These are phyloP conservation scores for Phrynocephalus versicolor DNA, from an alignment of 2,113 vertebrate species.

Conservation along the genomic window DNA sequence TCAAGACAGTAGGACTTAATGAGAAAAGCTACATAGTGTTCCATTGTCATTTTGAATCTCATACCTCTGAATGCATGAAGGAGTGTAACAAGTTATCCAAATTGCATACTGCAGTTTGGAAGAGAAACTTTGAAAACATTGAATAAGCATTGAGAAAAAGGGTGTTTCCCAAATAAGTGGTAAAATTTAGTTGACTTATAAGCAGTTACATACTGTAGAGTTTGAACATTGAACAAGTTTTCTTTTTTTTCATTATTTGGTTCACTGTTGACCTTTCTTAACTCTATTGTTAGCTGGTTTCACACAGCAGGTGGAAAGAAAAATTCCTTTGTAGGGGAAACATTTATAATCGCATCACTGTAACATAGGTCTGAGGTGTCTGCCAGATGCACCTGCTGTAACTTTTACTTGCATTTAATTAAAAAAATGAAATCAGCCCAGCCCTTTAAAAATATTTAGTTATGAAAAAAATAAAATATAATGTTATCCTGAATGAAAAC, in stretches of 20 bases:
- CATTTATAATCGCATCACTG: slow-evolving; percentile 1
- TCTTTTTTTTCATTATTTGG: background rate
- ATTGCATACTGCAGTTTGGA: background rate
- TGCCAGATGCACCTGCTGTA: slow-evolving; percentile 20
- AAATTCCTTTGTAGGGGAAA: background rate
- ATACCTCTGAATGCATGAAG: background rate
- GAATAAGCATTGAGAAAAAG: no score
- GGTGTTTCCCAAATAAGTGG: background rate
- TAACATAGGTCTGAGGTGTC: background rate
- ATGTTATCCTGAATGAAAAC: background rate
- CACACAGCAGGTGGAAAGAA: background rate
- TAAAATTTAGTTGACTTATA: background rate
- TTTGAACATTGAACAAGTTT: background rate
- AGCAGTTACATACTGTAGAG: background rate
- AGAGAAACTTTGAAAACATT: no score
- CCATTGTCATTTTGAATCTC: background rate
- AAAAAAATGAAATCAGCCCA: background rate
- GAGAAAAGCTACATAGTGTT: background rate
- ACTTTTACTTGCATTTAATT: slow-evolving; percentile 2
- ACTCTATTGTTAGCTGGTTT: slow-evolving; percentile 8
- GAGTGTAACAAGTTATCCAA: background rate
- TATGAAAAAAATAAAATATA: background rate
- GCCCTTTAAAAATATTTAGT: background rate
- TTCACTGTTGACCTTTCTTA: background rate
- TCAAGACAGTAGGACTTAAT: background rate